phyloP scores from a whole-genome alignment of 1,140 invertebrate genomes.

The Monochamus saltuarius region DNA sequence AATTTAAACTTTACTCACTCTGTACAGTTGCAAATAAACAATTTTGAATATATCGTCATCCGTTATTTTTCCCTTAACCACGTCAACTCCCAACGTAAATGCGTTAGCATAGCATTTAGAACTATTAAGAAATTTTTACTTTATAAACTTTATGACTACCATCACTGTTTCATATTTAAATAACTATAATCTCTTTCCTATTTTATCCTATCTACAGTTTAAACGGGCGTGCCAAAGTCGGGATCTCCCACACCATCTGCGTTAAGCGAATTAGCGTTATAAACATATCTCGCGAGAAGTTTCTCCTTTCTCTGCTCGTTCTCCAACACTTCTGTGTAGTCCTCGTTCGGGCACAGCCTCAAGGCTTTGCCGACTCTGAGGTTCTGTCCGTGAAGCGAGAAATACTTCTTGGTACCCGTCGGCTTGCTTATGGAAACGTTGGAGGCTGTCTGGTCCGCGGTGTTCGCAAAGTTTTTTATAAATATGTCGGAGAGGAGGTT shows the following conservation, averaged over 20 bases:
- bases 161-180: conserved; percentile 13
- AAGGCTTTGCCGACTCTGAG: conserved; percentile 49
- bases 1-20: too few relatives aligned
- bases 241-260: conserved; percentile 60
- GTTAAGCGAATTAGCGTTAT: conserved; percentile 49
- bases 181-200: conserved; percentile 11
- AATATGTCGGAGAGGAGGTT: conserved; percentile 50
- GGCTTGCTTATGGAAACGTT: conserved; percentile 33
- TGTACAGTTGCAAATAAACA: too few relatives aligned
- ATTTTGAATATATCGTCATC: too few relatives aligned
- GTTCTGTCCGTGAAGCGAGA: conserved; percentile 44
- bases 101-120: not conserved
- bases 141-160: conserved; percentile 11
- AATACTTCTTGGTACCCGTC: conserved; percentile 45
- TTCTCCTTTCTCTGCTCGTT: conserved; percentile 48
- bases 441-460: conserved; percentile 21
- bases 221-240: conserved; percentile 63
- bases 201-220: conserved; percentile 30
- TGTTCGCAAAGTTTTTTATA: conserved; percentile 39
- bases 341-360: conserved; percentile 48
- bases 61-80: too few relatives aligned
- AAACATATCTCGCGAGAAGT: conserved; percentile 50
- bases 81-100: too few relatives aligned
- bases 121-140: conserved; percentile 10
- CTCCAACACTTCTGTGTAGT: conserved; percentile 29